These are phyloP conservation scores for Oikopleura dioica DNA, from an alignment of 23 tunicate species.

Conservation along the genomic window DNA sequence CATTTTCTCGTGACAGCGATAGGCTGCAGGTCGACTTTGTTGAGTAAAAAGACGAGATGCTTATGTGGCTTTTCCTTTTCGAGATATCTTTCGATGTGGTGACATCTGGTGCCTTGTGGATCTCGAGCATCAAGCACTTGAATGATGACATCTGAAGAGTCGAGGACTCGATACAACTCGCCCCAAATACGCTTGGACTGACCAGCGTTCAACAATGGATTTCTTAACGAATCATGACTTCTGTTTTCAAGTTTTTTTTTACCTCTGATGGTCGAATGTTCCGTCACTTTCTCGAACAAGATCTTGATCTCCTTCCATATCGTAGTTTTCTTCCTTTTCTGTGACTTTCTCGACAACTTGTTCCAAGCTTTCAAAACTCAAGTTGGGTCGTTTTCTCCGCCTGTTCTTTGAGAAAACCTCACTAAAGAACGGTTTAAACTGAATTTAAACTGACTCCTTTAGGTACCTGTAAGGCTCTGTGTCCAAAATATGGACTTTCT, in stretches of 20 bases:
- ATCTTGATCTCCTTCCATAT: slow-evolving; percentile 36
- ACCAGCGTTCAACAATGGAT: slow-evolving; percentile 43
- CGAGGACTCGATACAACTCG: slow-evolving; percentile 75
- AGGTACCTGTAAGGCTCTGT: slow-evolving; percentile 88
- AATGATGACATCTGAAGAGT: slow-evolving; percentile 74
- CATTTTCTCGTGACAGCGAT: slow-evolving; percentile 44
- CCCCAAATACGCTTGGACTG: slow-evolving; percentile 73
- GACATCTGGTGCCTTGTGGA: slow-evolving; percentile 84
- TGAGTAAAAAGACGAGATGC: slow-evolving; percentile 67
- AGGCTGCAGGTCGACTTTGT: slow-evolving; percentile 83
- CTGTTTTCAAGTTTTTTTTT: too few species aligned
- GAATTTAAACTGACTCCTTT: too few species aligned
- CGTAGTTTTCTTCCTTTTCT: slow-evolving; percentile 24
- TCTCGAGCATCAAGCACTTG: slow-evolving; percentile 76
- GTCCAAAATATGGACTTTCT: slow-evolving; percentile 53
- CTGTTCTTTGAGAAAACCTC: slow-evolving; percentile 61
- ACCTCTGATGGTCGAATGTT: slow-evolving; percentile 18
- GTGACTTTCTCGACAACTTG: slow-evolving; percentile 19
- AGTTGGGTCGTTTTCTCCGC: slow-evolving; percentile 43
- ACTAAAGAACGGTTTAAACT: too few species aligned
- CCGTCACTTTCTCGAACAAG: slow-evolving; percentile 62
- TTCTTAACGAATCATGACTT: too few species aligned
- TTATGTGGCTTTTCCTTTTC: slow-evolving; percentile 78
- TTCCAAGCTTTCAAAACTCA: slow-evolving; percentile 22
- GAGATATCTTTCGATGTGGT: slow-evolving; percentile 47